Percentiles rank a stretch among this genome's conserved stretches.
Conservation (phyloP, 2,113 vertebrate genomes). For the Mungos mungo region DNA sequence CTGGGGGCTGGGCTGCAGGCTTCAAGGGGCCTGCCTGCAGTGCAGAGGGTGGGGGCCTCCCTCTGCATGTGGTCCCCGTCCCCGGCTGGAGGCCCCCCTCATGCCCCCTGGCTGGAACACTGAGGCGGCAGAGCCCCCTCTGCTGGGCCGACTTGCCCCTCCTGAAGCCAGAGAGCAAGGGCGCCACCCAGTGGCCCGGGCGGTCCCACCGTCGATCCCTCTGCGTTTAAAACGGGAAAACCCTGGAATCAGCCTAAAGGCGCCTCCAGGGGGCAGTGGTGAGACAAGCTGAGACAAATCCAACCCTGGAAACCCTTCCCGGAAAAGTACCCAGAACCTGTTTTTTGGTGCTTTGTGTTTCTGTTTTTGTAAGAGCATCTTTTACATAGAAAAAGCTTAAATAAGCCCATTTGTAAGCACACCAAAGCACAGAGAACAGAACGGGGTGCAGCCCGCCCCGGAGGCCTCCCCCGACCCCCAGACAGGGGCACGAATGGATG, state of each 20-base stretch:
- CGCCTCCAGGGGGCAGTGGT: neutral
- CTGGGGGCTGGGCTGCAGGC: neutral
- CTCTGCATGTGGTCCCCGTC: neutral
- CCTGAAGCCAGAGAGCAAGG: neutral
- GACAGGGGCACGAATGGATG: neutral
- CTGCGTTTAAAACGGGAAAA: neutral
- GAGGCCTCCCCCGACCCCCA: neutral
- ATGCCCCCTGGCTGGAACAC: neutral
- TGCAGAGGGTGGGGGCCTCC: too few relatives aligned
- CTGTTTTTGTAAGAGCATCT: too few relatives aligned
- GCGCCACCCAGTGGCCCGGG: too few relatives aligned
- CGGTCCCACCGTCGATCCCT: neutral
- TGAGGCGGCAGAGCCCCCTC: neutral
- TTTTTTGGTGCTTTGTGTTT: neutral
- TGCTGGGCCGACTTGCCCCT: neutral
- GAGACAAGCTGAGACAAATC: accelerated
- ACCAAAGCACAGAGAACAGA: neutral
- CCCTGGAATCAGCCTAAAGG: neutral
- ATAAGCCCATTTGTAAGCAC: neutral
- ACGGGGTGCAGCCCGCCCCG: neutral
- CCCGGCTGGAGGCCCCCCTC: neutral
- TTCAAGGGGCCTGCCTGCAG: neutral
- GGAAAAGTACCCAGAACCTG: neutral
- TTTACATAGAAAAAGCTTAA: neutral
- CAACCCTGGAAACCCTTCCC: neutral